phyloP scores from a whole-genome alignment of 2,888 invertebrate genomes.

The Chromoteleia sp. region DNA sequence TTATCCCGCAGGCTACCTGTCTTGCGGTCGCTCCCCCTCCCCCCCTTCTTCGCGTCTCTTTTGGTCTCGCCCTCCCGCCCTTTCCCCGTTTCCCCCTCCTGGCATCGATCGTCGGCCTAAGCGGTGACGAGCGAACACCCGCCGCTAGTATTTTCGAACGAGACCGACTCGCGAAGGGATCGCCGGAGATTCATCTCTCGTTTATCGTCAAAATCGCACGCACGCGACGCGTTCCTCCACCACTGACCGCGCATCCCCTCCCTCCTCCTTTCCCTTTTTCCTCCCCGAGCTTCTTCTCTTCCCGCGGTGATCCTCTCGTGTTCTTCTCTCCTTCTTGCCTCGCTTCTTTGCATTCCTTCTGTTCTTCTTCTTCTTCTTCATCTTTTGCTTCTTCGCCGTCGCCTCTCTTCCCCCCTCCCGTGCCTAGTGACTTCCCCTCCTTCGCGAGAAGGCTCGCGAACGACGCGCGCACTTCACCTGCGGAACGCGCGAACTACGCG shows the following conservation, averaged over 20 bases:
- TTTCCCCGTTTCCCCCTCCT: conserved; percentile 51
- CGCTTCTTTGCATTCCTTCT: conserved; percentile 19
- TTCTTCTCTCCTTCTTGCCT: conserved; percentile 20
- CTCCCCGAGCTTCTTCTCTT: conserved; percentile 30
- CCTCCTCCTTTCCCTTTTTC: neutral
- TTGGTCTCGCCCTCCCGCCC: conserved; percentile 63
- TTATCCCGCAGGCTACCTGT: conserved; percentile 31
- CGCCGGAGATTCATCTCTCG: conserved; percentile 56
- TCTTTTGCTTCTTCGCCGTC: conserved; percentile 3
- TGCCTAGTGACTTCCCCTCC: conserved; percentile 36
- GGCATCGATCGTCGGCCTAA: conserved; percentile 51
- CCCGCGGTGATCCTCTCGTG: conserved; percentile 28
- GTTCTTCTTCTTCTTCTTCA: conserved; percentile 1
- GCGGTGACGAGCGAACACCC: conserved; percentile 72
- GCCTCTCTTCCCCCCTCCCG: conserved; percentile 58
- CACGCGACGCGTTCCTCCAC: conserved; percentile 44
- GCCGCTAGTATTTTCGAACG: conserved; percentile 72
- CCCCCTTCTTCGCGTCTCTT: conserved; percentile 36
- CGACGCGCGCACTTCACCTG: conserved; percentile 77
- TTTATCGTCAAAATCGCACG: conserved; percentile 59
- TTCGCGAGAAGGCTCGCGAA: conserved; percentile 67
- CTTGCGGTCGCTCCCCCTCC: conserved; percentile 35
- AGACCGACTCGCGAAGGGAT: conserved; percentile 72
- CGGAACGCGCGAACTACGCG: conserved; percentile 75
- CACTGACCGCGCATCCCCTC: conserved; percentile 23